Evolutionary conservation across 2,113 vertebrate species (phyloP).

Genomic region (Brachirus orientalis): DNA sequence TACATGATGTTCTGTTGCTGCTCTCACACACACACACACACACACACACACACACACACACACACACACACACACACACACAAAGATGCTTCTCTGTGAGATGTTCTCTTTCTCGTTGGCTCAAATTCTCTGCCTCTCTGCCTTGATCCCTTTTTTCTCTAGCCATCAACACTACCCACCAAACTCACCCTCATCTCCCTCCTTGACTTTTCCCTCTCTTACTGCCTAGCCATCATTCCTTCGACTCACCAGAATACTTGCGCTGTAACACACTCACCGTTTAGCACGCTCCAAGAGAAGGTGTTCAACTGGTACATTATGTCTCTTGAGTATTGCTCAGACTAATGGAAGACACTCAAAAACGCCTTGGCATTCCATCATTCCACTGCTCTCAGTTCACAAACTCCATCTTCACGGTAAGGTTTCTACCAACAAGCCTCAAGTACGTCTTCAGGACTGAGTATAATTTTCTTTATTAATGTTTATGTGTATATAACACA

Average conservation of each 20-base stretch:
- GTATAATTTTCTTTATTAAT: conserved; percentile 37
- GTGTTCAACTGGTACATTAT: conserved; percentile 70
- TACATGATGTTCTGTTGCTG: no score
- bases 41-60: conserved; percentile 27
- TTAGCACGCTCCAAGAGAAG: conserved; percentile 56
- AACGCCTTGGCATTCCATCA: conserved; percentile 65
- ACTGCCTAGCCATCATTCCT: conserved; percentile 19
- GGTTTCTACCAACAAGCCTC: conserved; percentile 49
- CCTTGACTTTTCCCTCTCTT: conserved; percentile 1
- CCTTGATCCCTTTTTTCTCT: conserved; percentile 1
- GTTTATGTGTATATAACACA: not conserved
- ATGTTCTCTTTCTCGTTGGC: conserved; percentile 14
- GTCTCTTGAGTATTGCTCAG: conserved; percentile 70
- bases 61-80: conserved; percentile 26
- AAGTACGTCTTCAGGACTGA: conserved; percentile 27
- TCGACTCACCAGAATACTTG: conserved; percentile 50
- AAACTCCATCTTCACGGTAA: conserved; percentile 53
- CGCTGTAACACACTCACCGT: conserved; percentile 44
- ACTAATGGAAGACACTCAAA: conserved; percentile 77
- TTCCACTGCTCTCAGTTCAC: conserved; percentile 38
- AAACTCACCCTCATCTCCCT: conserved; percentile 27
- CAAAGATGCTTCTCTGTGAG: conserved; percentile 20
- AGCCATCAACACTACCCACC: not conserved
- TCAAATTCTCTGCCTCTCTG: not conserved
- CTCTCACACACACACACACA: conserved; percentile 23